Evolutionary conservation across 2,113 vertebrate genomes (phyloP).

Genomic region (Channa argus): DNA sequence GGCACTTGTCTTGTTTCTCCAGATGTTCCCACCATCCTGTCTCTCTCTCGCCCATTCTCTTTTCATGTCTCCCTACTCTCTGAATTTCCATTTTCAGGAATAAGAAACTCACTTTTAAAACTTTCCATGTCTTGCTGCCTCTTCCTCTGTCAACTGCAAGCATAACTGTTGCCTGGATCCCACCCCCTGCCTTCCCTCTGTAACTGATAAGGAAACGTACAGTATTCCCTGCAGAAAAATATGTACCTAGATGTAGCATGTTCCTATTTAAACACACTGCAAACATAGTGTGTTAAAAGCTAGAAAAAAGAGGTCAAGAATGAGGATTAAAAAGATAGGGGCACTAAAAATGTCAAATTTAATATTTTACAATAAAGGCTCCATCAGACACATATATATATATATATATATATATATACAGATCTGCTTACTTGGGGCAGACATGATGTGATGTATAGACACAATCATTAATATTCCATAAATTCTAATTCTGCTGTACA

Average conservation of each 20-base stretch:
- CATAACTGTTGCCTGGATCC: constrained; percentile 20
- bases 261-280: constrained; percentile 24
- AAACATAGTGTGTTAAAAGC: neutral
- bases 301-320: neutral
- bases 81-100: constrained; percentile 65
- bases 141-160: constrained; percentile 44
- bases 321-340: neutral
- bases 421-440: neutral
- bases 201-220: constrained; percentile 38
- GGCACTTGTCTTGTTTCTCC: constrained; percentile 59
- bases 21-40: constrained; percentile 74
- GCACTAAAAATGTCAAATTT: neutral
- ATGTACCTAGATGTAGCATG: constrained; percentile 19
- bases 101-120: constrained; percentile 57
- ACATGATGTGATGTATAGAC: neutral
- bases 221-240: constrained; percentile 29
- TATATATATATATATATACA: too few relatives aligned
- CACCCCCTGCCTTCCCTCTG: constrained; percentile 1
- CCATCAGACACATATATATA: neutral
- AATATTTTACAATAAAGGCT: constrained; percentile 5
- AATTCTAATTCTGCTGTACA: neutral
- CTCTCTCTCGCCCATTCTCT: constrained; percentile 18
- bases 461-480: neutral
- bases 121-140: constrained; percentile 62
- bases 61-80: constrained; percentile 47